Evolutionary conservation across 2,113 vertebrate species (phyloP).

Genomic region (Polypterus senegalus): DNA sequence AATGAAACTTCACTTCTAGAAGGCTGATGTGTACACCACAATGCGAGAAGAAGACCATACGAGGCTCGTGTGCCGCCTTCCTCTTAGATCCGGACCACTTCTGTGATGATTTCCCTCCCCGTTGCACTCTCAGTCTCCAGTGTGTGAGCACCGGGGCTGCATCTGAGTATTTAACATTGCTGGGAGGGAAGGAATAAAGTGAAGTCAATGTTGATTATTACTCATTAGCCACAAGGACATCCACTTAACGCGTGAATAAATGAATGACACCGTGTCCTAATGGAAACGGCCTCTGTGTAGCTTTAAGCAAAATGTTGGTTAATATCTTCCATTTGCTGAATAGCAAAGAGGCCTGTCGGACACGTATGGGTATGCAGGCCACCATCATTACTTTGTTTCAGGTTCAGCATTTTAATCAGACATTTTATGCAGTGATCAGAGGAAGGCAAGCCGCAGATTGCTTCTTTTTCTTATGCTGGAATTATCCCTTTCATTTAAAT

Average conservation of each 20-base stretch:
- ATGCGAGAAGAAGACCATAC: too few species aligned
- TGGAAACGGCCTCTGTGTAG: constrained; percentile 62
- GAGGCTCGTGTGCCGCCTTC: too few species aligned
- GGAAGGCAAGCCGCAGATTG: constrained; percentile 21
- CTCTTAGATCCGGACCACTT: too few species aligned
- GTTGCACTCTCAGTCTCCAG: constrained; percentile 34
- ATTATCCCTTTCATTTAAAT: constrained; percentile 36
- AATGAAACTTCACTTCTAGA: too few species aligned
- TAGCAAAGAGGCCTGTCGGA: constrained; percentile 64
- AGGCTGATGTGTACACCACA: too few species aligned
- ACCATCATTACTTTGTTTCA: constrained; percentile 64
- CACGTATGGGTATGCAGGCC: constrained; percentile 51
- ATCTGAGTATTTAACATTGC: constrained; percentile 60
- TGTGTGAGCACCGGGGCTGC: constrained; percentile 45
- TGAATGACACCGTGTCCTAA: constrained; percentile 57
- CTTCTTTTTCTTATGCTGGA: constrained; percentile 17
- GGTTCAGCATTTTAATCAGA: constrained; percentile 56
- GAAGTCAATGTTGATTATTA: constrained; percentile 75
- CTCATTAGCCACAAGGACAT: constrained; percentile 78
- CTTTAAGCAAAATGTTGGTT: constrained; percentile 69
- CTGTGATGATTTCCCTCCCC: too few species aligned
- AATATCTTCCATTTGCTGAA: constrained; percentile 70
- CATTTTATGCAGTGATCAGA: constrained; percentile 50
- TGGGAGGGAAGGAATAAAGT: constrained; percentile 60
- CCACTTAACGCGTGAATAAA: constrained; percentile 68